phyloP scores from a whole-genome alignment of 2,888 invertebrate genomes.

The Abrostola triplasia region DNA sequence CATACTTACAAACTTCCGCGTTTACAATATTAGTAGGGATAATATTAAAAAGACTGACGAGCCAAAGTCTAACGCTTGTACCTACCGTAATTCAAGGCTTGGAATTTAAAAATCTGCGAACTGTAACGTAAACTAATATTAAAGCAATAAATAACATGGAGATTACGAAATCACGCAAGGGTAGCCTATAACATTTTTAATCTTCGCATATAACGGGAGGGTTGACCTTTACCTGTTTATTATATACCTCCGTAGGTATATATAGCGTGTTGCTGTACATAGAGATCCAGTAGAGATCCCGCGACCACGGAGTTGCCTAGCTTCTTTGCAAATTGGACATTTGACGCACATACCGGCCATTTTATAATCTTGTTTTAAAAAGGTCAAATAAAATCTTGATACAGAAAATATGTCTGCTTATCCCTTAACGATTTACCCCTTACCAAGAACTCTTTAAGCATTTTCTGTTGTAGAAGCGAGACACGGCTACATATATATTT shows the following conservation, averaged over 20 bases:
- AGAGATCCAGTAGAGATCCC: background rate
- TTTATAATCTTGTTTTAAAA: too few species aligned
- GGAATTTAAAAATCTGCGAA: conserved; percentile 7
- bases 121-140: conserved; percentile 7
- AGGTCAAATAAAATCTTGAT: too few species aligned
- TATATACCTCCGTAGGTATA: background rate
- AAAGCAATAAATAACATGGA: conserved; percentile 24
- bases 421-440: too few species aligned
- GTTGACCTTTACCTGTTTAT: conserved; percentile 25
- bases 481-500: too few species aligned
- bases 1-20: too few species aligned
- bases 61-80: background rate
- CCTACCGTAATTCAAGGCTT: background rate
- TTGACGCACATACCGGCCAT: too few species aligned
- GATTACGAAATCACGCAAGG: conserved; percentile 22
- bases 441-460: too few species aligned
- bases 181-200: conserved; percentile 22
- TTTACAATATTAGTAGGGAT: too few species aligned
- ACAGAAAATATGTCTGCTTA: too few species aligned
- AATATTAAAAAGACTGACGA: background rate
- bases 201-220: conserved; percentile 14
- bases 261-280: conserved; percentile 2
- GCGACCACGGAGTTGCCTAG: background rate
- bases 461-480: too few species aligned
- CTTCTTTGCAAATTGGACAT: background rate